These are phyloP conservation scores for Pediacus dermestoides DNA, from an alignment of 2,888 invertebrate genomes.

Conservation along the genomic window DNA sequence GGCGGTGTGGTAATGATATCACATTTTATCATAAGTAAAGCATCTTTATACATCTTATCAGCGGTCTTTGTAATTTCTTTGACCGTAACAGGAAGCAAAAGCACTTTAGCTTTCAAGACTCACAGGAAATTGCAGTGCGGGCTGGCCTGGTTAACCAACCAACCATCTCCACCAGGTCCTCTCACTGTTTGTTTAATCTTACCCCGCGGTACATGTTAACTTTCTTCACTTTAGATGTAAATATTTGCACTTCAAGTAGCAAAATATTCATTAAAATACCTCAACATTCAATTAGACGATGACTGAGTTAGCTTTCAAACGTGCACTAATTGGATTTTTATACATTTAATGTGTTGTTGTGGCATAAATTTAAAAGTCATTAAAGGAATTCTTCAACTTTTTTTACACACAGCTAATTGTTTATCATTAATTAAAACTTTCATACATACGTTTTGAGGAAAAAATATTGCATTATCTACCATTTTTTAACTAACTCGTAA, in stretches of 20 bases:
- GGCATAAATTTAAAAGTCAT: too few relatives aligned
- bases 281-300: too few relatives aligned
- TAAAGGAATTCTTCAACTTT: too few relatives aligned
- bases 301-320: too few relatives aligned
- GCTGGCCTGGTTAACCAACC: conserved; percentile 24
- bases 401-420: too few relatives aligned
- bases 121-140: conserved; percentile 40
- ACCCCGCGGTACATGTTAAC: conserved; percentile 20
- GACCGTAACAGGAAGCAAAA: conserved; percentile 39
- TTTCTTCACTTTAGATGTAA: conserved; percentile 16
- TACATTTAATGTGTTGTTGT: too few relatives aligned
- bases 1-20: conserved; percentile 23
- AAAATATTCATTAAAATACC: conserved; percentile 23
- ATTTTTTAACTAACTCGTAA: too few relatives aligned
- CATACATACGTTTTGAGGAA: too few relatives aligned
- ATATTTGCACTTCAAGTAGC: conserved; percentile 18
- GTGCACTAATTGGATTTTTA: too few relatives aligned
- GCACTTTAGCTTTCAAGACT: conserved; percentile 40
- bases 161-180: conserved; percentile 20
- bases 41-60: conserved; percentile 37
- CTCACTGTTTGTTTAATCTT: conserved; percentile 30
- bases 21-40: conserved; percentile 33
- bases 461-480: too few relatives aligned
- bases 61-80: conserved; percentile 36
- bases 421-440: too few relatives aligned